Evolutionary conservation across 2,888 invertebrate species (phyloP).

Genomic region (Drosophila peninsularis): DNA sequence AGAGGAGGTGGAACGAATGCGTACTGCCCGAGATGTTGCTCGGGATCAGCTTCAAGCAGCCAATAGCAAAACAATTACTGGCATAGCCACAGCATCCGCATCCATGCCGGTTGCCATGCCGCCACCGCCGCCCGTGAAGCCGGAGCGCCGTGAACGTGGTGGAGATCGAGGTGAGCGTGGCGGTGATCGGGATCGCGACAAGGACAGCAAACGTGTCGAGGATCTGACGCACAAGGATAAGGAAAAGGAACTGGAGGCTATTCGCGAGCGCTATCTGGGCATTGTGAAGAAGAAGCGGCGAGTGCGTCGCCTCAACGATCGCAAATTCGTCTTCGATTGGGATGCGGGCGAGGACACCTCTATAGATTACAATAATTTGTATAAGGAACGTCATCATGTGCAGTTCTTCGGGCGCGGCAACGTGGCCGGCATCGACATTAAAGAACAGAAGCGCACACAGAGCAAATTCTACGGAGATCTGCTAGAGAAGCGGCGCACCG

Average conservation of each 20-base stretch:
- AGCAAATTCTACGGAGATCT: conserved; percentile 98
- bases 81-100: conserved; percentile 66
- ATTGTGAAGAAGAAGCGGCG: conserved; percentile 96
- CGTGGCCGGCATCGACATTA: conserved; percentile 99
- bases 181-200: conserved; percentile 81
- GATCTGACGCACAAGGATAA: conserved; percentile 90
- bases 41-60: conserved; percentile 61
- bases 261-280: conserved; percentile 97
- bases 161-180: conserved; percentile 54
- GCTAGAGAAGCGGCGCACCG: conserved; percentile 96
- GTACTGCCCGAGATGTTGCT: conserved; percentile 87
- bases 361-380: conserved; percentile 97
- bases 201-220: conserved; percentile 84
- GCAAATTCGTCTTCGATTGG: conserved; percentile 99
- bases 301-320: conserved; percentile 96
- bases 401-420: conserved; percentile 99
- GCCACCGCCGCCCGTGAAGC: conserved; percentile 47
- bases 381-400: conserved; percentile 98
- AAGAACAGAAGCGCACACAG: conserved; percentile 97
- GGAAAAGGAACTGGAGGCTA: conserved; percentile 96
- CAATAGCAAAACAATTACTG: conserved; percentile 39
- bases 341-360: conserved; percentile 99
- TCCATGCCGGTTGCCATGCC: conserved; percentile 35
- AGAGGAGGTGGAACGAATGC: conserved; percentile 93
- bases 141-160: conserved; percentile 85